Evolutionary conservation across 1,140 invertebrate species (phyloP), one percentile per base, ranked within the genome.

Genomic region (Drepana arcuata): DNA sequence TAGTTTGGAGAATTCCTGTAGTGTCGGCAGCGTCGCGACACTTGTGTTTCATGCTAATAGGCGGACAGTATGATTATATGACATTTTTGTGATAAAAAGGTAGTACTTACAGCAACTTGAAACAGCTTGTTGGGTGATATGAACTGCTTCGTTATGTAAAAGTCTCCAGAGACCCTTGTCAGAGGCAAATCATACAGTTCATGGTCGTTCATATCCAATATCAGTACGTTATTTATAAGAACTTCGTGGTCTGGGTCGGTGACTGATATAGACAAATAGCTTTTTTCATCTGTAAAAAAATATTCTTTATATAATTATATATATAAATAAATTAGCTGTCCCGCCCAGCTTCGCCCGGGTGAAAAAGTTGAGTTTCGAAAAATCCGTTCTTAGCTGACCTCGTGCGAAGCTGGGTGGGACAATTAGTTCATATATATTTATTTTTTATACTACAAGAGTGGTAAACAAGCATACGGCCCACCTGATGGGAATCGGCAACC

Each of bases 81-180:
- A n/a, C n/a, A n/a, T n/a, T n/a, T n/a, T n/a, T n/a, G n/a, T n/a
- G n/a, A n/a, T n/a, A n/a, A n/a, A n/a, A n/a, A n/a, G n/a, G n/a
- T n/a, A n/a, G n/a, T n/a, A 44, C 41, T 38, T 23, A 44, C 43
- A 2, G 13, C 36, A n/a, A 39, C 13, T 47, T 41, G 32, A 7
- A 47, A 41, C 16, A 7, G 25, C 6, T 32, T 4, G 1, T 26
- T 23, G 2, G 36, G 42, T 2, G 16, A 33, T 0, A 30, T 14
- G 15, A 45, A 39, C n/a, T 14, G n/a, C 11, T 29, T 3, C 2
- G 42, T 39, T 2, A 18, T 28, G 11, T 34, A 45, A 14, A 45
- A 39, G 35, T 39, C 12, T 23, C 26, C 26, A 1, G n/a, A 11
- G 2, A 31, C 9, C 10, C 24, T 2, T 13, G n/a, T 39, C 14